Base-by-base conservation (phyloP, 2,113 vertebrate species). In the Megaceryle maxima region DNA sequence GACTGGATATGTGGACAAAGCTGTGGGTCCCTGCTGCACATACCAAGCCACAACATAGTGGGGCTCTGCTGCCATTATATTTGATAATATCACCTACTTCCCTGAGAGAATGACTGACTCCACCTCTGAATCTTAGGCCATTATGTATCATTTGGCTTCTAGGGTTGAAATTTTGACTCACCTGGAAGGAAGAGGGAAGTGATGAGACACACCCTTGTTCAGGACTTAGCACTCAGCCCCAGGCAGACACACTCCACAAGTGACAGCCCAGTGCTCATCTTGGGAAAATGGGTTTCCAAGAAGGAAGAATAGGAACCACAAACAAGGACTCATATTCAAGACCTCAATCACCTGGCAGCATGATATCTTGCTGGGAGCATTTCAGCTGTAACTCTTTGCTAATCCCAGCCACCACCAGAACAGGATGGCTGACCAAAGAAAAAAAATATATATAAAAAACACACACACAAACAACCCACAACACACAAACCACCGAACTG, bases 1-100 rank as follows among this genome's bases (percentile, higher is more conserved):
- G 16, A 39, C 33, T 31, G 35, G 33, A 35, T 33, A 46, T 10
- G 48, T n/a, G 28, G 22, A 24, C 18, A 60, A 41, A 90, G 41
- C 41, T 80, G 17, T 29, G 26, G 37, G 18, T 13, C 5, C 20
- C 26, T 25, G 16, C 17, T 29, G 28, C 70, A 73, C 1, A 0
- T 3, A 33, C 29, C 2, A 16, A 31, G 11, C 31, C 39, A 50
- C 33, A 72, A 37, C 4, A 15, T 6, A 1, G 0, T 2, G 24
- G 9, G 66, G 39, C 25, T 90, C 57, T 35, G 17, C 39, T 73
- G n/a, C 8, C 22, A 73, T 7, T 50, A 66, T 1, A 0, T 7
- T 46, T 10, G 1, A 33, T 44, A 56, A 13, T 4, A 1, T 56
- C 48, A 37, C 24, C 31, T 50, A 16, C 39, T 51, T 51, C 59